Conservation (phyloP, 2,113 vertebrate genomes). For the Todiramphus chloris region DNA sequence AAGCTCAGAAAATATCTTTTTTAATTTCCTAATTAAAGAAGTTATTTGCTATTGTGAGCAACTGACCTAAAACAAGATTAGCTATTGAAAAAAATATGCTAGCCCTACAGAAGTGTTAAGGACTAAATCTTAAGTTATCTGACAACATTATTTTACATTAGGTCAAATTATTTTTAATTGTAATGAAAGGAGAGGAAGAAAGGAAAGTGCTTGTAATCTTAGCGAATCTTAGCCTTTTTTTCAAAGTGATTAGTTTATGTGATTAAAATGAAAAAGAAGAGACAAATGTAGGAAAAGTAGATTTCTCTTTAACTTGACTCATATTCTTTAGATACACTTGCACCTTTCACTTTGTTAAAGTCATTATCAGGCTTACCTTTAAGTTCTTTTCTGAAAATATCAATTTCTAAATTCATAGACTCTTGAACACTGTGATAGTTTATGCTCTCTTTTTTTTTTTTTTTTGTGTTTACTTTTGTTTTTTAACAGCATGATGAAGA, state of each 20-base stretch:
- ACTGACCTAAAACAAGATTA: constrained; percentile 65
- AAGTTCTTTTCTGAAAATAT: not conserved
- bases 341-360: not conserved
- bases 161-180: constrained; percentile 16
- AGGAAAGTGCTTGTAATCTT: not conserved
- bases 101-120: constrained; percentile 41
- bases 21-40: constrained; percentile 71
- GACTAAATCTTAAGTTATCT: constrained; percentile 37
- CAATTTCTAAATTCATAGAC: not conserved
- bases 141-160: constrained; percentile 47
- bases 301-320: not conserved
- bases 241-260: not conserved
- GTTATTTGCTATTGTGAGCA: constrained; percentile 55
- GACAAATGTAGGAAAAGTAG: not conserved
- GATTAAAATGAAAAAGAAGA: not conserved
- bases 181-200: not conserved
- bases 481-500: not conserved
- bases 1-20: constrained; percentile 56
- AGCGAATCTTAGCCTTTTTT: not conserved
- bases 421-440: not conserved
- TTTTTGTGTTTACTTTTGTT: not conserved
- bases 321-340: not conserved
- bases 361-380: not conserved
- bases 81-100: constrained; percentile 29
- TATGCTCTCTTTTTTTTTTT: not conserved